phyloP scores from a whole-genome alignment of 2,113 vertebrate species.

The Equus quagga region DNA sequence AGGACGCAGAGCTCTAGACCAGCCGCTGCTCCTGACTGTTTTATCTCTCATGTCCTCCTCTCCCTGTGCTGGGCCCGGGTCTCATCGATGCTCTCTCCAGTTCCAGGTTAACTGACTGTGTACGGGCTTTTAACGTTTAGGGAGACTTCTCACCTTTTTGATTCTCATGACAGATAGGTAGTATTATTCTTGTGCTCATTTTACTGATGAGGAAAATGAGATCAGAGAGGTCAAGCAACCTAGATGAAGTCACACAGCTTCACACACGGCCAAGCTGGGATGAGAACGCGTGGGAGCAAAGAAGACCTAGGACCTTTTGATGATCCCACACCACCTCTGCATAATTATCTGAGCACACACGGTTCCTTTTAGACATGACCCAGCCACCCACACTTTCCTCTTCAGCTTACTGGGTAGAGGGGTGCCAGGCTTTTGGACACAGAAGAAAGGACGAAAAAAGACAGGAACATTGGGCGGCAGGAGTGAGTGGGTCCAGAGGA shows the following conservation, averaged over 20 bases:
- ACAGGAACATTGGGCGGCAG: neutral
- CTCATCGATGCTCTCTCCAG: neutral
- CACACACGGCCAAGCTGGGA: neutral
- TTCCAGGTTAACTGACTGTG: neutral
- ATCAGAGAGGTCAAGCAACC: neutral
- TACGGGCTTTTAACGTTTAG: neutral
- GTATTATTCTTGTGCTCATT: neutral
- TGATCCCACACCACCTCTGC: neutral
- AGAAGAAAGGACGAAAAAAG: neutral
- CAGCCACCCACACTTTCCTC: neutral
- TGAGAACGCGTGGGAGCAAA: neutral
- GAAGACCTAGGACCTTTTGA: neutral
- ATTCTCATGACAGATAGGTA: neutral
- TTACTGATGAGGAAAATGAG: neutral
- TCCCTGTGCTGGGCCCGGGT: rapidly evolving
- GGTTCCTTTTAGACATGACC: neutral
- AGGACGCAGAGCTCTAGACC: neutral
- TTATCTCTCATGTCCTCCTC: neutral
- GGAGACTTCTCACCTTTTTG: neutral
- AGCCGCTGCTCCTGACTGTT: neutral
- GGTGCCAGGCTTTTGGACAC: neutral
- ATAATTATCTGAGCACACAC: neutral
- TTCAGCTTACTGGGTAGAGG: neutral
- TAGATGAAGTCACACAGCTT: neutral
- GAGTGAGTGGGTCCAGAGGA: neutral